phyloP scores from a whole-genome alignment of 2,113 vertebrate genomes.

The Pachypanchax playfairii region DNA sequence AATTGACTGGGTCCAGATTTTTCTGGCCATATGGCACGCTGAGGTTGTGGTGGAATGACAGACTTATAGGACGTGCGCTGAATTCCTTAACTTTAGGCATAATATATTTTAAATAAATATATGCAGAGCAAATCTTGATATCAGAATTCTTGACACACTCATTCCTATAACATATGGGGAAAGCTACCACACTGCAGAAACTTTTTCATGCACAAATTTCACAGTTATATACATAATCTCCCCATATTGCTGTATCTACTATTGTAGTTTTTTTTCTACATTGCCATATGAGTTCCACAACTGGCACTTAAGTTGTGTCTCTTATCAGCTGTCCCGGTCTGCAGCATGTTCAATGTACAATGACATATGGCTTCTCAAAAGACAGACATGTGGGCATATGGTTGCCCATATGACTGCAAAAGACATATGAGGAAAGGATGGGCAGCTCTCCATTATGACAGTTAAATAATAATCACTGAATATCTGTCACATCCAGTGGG shows the following conservation, averaged over 20 bases:
- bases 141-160: too few species aligned
- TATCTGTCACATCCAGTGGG: constrained; percentile 32
- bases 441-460: constrained; percentile 18
- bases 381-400: constrained; percentile 5
- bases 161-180: not conserved
- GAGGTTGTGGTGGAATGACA: not conserved
- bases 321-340: constrained; percentile 29
- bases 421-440: constrained; percentile 6
- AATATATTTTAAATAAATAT: not conserved
- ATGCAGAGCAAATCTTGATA: not conserved
- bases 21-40: not conserved
- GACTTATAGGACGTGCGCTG: not conserved
- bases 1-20: not conserved
- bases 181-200: not conserved
- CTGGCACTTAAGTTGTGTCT: constrained; percentile 11
- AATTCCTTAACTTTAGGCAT: not conserved
- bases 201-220: not conserved
- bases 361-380: constrained; percentile 34
- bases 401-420: constrained; percentile 15
- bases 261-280: not conserved
- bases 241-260: not conserved
- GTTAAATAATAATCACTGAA: constrained; percentile 29
- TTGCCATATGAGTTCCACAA: not conserved
- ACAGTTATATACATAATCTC: not conserved
- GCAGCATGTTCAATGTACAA: constrained; percentile 17